phyloP scores from a whole-genome alignment of 2,797 vertebrate genomes.

The Sphenodon punctatus region DNA sequence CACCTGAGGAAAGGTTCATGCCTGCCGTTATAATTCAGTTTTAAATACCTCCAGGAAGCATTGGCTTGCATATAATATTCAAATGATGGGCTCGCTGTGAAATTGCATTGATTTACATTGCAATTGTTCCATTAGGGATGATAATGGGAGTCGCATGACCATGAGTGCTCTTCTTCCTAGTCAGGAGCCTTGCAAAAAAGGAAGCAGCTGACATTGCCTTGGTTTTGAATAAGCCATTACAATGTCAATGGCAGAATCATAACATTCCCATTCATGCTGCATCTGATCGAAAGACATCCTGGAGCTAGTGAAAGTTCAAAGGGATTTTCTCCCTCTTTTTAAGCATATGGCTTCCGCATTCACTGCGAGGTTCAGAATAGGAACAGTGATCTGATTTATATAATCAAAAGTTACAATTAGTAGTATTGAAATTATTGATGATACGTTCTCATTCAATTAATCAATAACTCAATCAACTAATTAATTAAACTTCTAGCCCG shows the following conservation, averaged over 20 bases:
- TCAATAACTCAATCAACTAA: too few relatives aligned
- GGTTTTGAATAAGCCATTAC: constrained; percentile 30
- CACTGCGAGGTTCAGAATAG: not conserved
- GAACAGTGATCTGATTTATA: too few relatives aligned
- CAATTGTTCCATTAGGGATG: constrained; percentile 40
- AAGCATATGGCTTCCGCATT: not conserved
- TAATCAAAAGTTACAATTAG: too few relatives aligned
- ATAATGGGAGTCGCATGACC: constrained; percentile 31
- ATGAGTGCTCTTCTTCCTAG: not conserved
- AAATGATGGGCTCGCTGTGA: constrained; percentile 43
- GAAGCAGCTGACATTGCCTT: not conserved
- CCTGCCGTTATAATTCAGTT: constrained; percentile 37
- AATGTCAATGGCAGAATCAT: not conserved
- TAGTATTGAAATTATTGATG: too few relatives aligned
- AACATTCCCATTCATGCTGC: not conserved
- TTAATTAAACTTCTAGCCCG: too few relatives aligned
- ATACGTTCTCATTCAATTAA: too few relatives aligned
- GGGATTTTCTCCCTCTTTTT: not conserved
- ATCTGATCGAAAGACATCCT: constrained; percentile 10
- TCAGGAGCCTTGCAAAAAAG: constrained; percentile 18
- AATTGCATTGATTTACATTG: constrained; percentile 24
- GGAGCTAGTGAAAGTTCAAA: not conserved
- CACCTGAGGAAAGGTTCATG: not conserved
- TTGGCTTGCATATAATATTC: constrained; percentile 27
- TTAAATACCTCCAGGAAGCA: constrained; percentile 53